Base-by-base conservation (phyloP, 53 echinoderm and acorn worm genomes). In the Holothuria scabra region DNA sequence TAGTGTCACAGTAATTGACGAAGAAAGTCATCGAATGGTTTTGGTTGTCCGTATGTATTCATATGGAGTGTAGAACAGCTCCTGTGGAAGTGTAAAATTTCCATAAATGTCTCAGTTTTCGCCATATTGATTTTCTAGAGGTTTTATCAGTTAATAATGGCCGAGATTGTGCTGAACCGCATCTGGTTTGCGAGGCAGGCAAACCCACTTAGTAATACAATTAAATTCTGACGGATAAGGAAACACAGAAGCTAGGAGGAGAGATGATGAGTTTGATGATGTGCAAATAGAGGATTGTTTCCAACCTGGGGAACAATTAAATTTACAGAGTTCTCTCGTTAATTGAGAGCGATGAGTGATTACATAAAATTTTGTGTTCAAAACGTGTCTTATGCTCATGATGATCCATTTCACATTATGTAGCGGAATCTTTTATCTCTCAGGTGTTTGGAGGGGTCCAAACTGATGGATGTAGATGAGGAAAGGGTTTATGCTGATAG, bases 141-240 rank as follows among this genome's bases (percentile, higher is more conserved):
- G 72, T 72, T 72, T 72, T 72, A 72, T 72, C 72, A 72, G 72
- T 72, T 72, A 72, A 72, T 72, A 72, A 72, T 72, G 72, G 72
- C 34, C 41, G 72, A 72, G 72, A 72, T 72, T 72, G 41, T 46
- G 72, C 72, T 46, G 72, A 72, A 72, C 72, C 72, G 41, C 26
- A 48, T 72, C 72, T 72, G 49, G 23, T 44, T 72, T 72, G 72
- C 46, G 72, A 72, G 72, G 72, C 49, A 72, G 44, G 48, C 67
- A 67, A 67, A 44, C 72, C 72, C 72, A 72, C 72, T 48, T 71
- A 67, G 28, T 71, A 71, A 71, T 71, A 71, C 71, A 71, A 71
- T 71, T 71, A 72, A 48, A 46, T 72, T 22, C 26, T 22, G n/a
- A 48, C 72, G 44, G 72, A 46, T 48, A 72, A 48, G 72, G 24